Evolutionary conservation across 2,113 vertebrate species (phyloP), one percentile per base, ranked within the genome.

Genomic region (Sceloporus undulatus): DNA sequence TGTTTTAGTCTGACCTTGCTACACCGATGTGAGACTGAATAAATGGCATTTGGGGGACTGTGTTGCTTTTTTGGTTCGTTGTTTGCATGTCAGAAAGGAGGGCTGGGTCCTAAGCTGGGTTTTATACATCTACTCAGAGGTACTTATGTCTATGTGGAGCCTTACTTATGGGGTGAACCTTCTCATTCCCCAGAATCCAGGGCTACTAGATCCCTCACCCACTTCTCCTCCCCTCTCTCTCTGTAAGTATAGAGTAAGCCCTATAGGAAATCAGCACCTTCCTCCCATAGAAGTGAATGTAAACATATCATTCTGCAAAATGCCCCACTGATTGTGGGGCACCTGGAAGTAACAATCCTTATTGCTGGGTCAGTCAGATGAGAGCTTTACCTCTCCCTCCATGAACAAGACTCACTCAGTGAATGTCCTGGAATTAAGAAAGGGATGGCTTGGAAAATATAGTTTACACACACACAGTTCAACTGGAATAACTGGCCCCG

Each of bases 11-110:
- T 91, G 66, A 91, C 94, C 79, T 85, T 92, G 87, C 79, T 25
- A 85, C 79, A 93, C 91, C 87, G 90, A 87, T 86, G 87, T 0
- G 29, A 1, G 88, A 52, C 87, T 87, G 89, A 96, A 95, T 95
- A 96, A 96, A 96, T 1, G 73, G 82, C 94, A 91, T 11, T 91
- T 80, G 92, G 92, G 88, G 91, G 85, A 83, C 92, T 75, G 0
- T 1, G 71, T 80, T 88, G 92, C 84, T 88, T 93, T 7, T 48
- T 89, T 90, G 89, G 90, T 91, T 93, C 84, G 21, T 91, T 94
- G 74, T 82, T 86, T 38, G 89, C 48, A 78, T 85, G 14, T n/a
- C 66, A 70, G 42, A 65, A 79, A 59, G 13, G 74, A 88, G 74
- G 18, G 14, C 16, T 4, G 4, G 66, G 34, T 76, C 56, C 40